phyloP scores from a whole-genome alignment of 2,888 invertebrate genomes.

The Ligdia adustata region DNA sequence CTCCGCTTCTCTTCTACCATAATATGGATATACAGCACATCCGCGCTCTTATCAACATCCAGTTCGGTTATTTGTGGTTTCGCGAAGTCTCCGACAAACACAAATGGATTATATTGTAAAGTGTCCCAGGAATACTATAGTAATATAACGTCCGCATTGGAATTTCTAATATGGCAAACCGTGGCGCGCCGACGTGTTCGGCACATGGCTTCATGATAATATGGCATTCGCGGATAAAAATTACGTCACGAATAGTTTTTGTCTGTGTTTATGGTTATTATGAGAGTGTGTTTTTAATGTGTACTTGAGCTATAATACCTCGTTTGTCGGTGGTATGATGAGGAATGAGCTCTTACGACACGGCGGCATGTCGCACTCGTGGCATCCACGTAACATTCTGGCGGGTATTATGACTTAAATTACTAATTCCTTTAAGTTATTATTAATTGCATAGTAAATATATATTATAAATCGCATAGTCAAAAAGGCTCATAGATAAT shows the following conservation, averaged over 20 bases:
- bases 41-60: constrained; percentile 76
- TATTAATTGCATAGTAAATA: too few species aligned
- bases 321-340: constrained; percentile 5
- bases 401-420: too few species aligned
- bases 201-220: constrained; percentile 79
- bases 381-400: constrained; percentile 76
- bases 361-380: constrained; percentile 61
- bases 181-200: constrained; percentile 78
- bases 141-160: constrained; percentile 79
- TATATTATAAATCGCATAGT: too few species aligned
- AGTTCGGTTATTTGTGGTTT: constrained; percentile 80
- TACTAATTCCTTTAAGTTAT: too few species aligned
- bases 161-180: constrained; percentile 76
- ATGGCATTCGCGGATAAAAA: constrained; percentile 67
- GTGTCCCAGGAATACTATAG: constrained; percentile 63
- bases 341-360: constrained; percentile 12
- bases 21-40: constrained; percentile 82
- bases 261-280: constrained; percentile 52
- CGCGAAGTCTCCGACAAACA: constrained; percentile 79
- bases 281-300: constrained; percentile 61
- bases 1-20: constrained; percentile 65
- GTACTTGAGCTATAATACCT: constrained; percentile 19
- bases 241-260: constrained; percentile 60
- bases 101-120: constrained; percentile 84
- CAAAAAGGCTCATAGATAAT: too few species aligned